Percentiles rank a stretch among this genome's conserved stretches.
phyloP scores from a whole-genome alignment of 2,888 invertebrate species.

The Tiphia femorata region DNA sequence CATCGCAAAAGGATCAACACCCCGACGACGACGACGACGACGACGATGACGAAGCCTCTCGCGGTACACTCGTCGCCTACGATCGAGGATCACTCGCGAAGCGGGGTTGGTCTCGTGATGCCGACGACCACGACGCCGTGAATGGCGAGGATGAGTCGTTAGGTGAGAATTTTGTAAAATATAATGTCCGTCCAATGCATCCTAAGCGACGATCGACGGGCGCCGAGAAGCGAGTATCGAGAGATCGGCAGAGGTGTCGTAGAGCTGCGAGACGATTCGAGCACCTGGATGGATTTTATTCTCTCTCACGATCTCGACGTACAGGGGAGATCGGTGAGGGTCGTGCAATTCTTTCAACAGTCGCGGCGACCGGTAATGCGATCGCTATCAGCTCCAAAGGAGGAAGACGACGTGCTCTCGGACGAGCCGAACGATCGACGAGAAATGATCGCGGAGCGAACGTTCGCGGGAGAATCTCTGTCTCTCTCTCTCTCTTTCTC shows the following conservation, averaged over 20 bases:
- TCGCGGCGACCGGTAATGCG: neutral
- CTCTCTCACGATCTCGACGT: neutral
- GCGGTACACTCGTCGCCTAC: too few relatives aligned
- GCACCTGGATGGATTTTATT: neutral
- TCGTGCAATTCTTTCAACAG: neutral
- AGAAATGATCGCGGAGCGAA: neutral
- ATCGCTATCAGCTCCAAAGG: too few relatives aligned
- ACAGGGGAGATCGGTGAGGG: neutral
- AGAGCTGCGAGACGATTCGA: neutral
- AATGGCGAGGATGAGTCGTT: constrained; percentile 8
- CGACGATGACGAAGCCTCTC: too few relatives aligned
- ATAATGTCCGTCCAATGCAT: constrained; percentile 43
- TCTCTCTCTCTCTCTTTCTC: too few relatives aligned
- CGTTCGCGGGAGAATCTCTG: neutral
- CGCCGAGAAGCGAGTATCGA: constrained; percentile 2
- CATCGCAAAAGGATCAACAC: too few relatives aligned
- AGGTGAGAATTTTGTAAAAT: constrained; percentile 50
- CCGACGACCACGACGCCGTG: too few relatives aligned
- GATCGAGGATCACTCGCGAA: too few relatives aligned
- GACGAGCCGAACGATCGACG: neutral
- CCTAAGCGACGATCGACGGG: constrained; percentile 9
- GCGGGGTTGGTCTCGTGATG: too few relatives aligned
- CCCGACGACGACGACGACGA: too few relatives aligned
- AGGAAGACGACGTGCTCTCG: neutral
- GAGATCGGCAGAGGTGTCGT: constrained; percentile 6